Base-by-base conservation (phyloP, 2,797 vertebrate species). In the Garrulus glandarius region DNA sequence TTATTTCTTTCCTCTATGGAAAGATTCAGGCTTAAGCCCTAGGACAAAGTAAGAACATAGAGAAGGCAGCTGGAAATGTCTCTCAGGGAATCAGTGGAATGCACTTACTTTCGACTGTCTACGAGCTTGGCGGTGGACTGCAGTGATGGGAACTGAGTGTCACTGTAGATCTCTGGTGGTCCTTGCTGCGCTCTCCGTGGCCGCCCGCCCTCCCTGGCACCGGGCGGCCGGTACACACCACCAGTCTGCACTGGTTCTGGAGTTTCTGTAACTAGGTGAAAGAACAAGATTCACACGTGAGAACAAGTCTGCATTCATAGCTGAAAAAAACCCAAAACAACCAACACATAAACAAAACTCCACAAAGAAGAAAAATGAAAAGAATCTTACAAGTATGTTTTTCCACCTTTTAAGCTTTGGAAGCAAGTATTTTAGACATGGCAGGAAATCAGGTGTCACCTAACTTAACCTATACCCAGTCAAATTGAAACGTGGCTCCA, bases 221-320 rank as follows among this genome's bases (percentile, higher is more conserved):
- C 99, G 5, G 99, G 99, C 13, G 99, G 99, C 92, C 99, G 98
- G 96, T 99, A 99, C 30, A 99, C 99, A 7, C 99, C 99, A 5
- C 98, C 65, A 10, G 98, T 98, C 96, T 99, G 99, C 37, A 95
- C 97, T 4, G 98, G 97, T 70, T 99, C 99, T 4, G 99, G 98
- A 39, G 97, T 92, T 98, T 99, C 99, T 94, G 93, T 96, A 76
- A 99, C 99, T 98, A 36, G 78, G 24, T 47, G 61, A 1, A 20
- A 26, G 26, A 69, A 29, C 19, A 60, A 39, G 6, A 55, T 13
- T 56, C 87, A 89, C 37, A 59, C 27, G 9, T 9, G 2, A 19
- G 10, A 68, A 4, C 17, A 30, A 24, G 10, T 6, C 13, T 26
- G 21, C 17, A 22, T 46, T 60, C n/a, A 1, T 1, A 57, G 13